Percentiles rank a stretch among this genome's conserved stretches.
Evolutionary conservation across 2,888 invertebrate species (phyloP).

Genomic region (Quadriops clusia): DNA sequence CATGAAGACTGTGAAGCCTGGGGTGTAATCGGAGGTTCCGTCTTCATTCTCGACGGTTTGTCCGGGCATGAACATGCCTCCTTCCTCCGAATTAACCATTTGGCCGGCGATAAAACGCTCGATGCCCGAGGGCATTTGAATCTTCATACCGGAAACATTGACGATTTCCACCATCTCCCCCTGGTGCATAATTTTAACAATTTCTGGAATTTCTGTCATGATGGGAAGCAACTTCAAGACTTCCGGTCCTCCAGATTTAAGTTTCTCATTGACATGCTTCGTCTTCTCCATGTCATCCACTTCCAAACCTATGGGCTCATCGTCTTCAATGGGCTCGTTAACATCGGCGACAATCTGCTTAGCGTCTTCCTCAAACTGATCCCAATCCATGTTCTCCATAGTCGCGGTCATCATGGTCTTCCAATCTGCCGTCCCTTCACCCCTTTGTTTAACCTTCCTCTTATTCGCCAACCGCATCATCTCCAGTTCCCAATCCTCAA

Average conservation of each 20-base stretch:
- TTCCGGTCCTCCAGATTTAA: conserved; percentile 40
- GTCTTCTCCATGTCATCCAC: conserved; percentile 47
- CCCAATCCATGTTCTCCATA: conserved; percentile 30
- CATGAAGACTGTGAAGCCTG: conserved; percentile 67
- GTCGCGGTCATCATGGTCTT: conserved; percentile 29
- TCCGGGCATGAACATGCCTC: conserved; percentile 46
- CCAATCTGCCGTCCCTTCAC: conserved; percentile 31
- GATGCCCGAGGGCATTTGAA: conserved; percentile 44
- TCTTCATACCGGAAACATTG: conserved; percentile 49
- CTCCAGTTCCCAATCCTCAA: conserved; percentile 33
- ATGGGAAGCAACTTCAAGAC: conserved; percentile 47
- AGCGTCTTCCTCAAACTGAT: conserved; percentile 32
- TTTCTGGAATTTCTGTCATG: conserved; percentile 49
- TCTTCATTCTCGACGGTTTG: conserved; percentile 61
- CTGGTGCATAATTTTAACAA: conserved; percentile 49
- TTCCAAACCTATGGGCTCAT: conserved; percentile 39
- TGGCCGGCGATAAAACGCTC: conserved; percentile 63
- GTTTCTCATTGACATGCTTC: conserved; percentile 47
- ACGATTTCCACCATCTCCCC: conserved; percentile 47
- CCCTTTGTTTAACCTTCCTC: conserved; percentile 28
- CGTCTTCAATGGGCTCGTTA: conserved; percentile 34
- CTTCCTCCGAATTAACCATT: conserved; percentile 55
- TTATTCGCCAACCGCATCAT: conserved; percentile 31
- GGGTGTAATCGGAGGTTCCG: conserved; percentile 61
- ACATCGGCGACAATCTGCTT: conserved; percentile 30